These are phyloP conservation scores for Heterotilapia buettikoferi DNA, from an alignment of 2,113 vertebrate genomes.

Conservation along the genomic window DNA sequence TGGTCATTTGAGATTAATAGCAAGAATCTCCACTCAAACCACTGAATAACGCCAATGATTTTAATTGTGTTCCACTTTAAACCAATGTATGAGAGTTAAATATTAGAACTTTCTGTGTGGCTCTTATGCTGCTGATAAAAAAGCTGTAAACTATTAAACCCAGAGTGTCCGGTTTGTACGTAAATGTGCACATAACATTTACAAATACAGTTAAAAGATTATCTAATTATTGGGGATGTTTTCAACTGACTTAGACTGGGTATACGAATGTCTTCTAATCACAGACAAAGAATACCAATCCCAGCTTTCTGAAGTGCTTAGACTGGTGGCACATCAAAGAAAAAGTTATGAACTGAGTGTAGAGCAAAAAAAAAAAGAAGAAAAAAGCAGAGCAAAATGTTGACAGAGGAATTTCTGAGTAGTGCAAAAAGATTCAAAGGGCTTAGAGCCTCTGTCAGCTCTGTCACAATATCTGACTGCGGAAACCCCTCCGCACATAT, in stretches of 20 bases:
- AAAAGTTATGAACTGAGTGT: neutral
- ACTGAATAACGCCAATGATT: neutral
- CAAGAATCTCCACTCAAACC: neutral
- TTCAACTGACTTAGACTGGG: neutral
- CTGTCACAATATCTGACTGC: neutral
- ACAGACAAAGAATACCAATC: neutral
- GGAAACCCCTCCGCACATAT: neutral
- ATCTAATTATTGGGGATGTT: neutral
- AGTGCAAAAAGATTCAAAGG: neutral
- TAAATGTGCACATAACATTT: neutral
- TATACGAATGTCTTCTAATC: neutral
- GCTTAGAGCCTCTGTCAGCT: neutral
- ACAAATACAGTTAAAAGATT: neutral
- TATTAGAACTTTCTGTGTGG: neutral
- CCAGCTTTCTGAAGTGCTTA: neutral
- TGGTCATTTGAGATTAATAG: neutral
- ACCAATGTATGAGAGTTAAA: neutral
- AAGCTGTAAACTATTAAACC: neutral
- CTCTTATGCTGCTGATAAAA: neutral
- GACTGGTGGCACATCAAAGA: neutral
- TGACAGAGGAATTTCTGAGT: neutral
- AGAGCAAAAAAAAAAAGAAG: neutral
- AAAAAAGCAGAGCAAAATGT: neutral
- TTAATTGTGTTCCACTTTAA: neutral
- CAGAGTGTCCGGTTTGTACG: neutral